Conservation (phyloP, 2,888 invertebrate species). For the Pycnomerus fuliginosus region DNA sequence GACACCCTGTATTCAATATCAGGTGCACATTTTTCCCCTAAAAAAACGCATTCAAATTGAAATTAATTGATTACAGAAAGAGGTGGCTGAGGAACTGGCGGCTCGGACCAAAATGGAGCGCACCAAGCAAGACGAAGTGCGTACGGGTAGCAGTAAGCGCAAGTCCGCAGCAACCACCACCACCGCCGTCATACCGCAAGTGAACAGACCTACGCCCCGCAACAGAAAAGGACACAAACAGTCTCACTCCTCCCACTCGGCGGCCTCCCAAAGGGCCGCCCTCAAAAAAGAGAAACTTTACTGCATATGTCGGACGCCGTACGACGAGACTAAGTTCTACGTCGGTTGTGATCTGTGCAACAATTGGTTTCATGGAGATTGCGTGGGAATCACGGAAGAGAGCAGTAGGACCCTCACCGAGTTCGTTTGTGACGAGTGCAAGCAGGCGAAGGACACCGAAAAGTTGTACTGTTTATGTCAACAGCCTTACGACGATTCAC, state of each 20-base stretch:
- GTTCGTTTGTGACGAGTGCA: conserved; percentile 85
- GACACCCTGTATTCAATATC: too few relatives aligned
- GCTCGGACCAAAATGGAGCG: conserved; percentile 70
- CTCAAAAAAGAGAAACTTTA: conserved; percentile 75
- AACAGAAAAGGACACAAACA: conserved; percentile 29
- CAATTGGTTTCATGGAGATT: conserved; percentile 98
- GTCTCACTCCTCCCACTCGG: conserved; percentile 7
- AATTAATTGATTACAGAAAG: too few relatives aligned
- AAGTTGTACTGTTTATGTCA: conserved; percentile 95
- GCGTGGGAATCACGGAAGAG: conserved; percentile 91
- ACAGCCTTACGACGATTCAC: conserved; percentile 96
- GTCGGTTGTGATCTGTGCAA: conserved; percentile 97
- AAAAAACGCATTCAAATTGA: too few relatives aligned
- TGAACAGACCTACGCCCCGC: conserved; percentile 26
- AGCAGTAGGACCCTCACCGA: conserved; percentile 88
- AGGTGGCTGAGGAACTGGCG: conserved; percentile 72
- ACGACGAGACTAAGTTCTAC: conserved; percentile 96
- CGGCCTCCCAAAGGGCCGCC: conserved; percentile 34
- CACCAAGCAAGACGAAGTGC: conserved; percentile 59
- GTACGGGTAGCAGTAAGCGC: conserved; percentile 60
- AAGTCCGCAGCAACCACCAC: conserved; percentile 55
- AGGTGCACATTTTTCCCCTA: too few relatives aligned
- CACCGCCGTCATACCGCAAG: conserved; percentile 38
- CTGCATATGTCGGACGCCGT: conserved; percentile 91
- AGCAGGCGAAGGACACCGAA: conserved; percentile 81